Evolutionary conservation across 2,888 invertebrate species (phyloP).

Genomic region (Pheosia gnoma): DNA sequence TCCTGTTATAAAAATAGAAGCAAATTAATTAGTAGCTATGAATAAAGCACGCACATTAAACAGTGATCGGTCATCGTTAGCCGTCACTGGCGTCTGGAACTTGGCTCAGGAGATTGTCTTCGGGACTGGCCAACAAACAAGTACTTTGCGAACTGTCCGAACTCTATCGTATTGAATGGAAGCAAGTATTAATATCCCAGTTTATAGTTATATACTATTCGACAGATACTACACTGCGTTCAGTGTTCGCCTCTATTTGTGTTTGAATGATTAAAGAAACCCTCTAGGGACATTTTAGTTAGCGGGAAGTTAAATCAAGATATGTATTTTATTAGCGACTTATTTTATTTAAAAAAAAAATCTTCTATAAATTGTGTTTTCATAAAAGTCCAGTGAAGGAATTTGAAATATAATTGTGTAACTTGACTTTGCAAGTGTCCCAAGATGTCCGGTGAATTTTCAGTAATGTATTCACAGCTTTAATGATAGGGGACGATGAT

Average conservation of each 20-base stretch:
- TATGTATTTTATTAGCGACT: no score
- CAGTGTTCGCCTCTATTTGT: not conserved
- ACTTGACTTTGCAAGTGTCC: no score
- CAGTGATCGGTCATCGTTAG: slow-evolving; percentile 53
- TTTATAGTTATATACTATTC: not conserved
- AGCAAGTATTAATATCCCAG: slow-evolving; percentile 9
- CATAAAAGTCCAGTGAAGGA: no score
- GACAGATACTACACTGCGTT: not conserved
- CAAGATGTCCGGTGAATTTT: no score
- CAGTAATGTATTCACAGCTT: no score
- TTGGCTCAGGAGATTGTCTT: slow-evolving; percentile 44
- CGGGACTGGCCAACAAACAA: slow-evolving; percentile 43
- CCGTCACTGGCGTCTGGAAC: slow-evolving; percentile 38
- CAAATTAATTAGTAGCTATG: not conserved
- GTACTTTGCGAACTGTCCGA: slow-evolving; percentile 38
- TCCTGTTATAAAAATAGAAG: not conserved
- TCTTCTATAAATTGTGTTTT: no score
- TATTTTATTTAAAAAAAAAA: no score
- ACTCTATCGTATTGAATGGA: slow-evolving; percentile 34
- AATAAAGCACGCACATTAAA: slow-evolving; percentile 23
- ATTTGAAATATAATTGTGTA: no score
- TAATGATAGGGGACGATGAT: no score
- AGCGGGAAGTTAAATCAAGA: no score
- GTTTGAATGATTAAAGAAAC: no score
- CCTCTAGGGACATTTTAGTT: no score